These are phyloP conservation scores for Anthopleura xanthogrammica DNA, from an alignment of 92 coral and sea anemone species.

Conservation along the genomic window DNA sequence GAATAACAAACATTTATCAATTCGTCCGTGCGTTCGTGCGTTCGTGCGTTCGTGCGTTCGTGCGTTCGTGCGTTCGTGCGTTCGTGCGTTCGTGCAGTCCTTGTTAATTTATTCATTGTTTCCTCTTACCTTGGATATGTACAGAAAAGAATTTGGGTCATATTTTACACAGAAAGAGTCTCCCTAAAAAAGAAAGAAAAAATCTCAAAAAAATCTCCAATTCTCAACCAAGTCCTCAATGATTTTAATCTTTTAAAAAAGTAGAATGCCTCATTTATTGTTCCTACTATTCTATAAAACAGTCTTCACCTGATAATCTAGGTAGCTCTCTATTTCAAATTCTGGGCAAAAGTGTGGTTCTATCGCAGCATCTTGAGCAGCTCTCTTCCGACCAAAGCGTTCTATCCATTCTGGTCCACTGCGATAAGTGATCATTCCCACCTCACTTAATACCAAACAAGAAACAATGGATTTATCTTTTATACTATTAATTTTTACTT, in stretches of 20 bases:
- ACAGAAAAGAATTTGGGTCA: conserved; percentile 90
- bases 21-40: no score
- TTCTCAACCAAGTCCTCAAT: no score
- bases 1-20: background rate
- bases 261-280: no score
- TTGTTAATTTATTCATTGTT: background rate
- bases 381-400: conserved; percentile 84
- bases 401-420: conserved; percentile 97
- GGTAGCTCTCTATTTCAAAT: conserved; percentile 89
- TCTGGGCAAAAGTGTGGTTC: conserved; percentile 90
- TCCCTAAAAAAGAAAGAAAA: conserved; percentile 51
- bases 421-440: conserved; percentile 89
- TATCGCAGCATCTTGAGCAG: conserved; percentile 49
- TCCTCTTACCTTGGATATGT: conserved; percentile 75
- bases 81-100: no score
- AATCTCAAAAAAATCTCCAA: no score
- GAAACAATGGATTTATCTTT: background rate
- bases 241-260: no score
- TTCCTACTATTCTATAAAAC: no score
- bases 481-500: no score
- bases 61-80: no score
- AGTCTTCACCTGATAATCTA: conserved; percentile 83
- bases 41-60: no score
- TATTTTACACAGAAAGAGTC: conserved; percentile 92
- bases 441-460: conserved; percentile 42